Evolutionary conservation across 1,140 invertebrate species (phyloP), one percentile per base, ranked within the genome.

Genomic region (Panagrolaimus sp.): DNA sequence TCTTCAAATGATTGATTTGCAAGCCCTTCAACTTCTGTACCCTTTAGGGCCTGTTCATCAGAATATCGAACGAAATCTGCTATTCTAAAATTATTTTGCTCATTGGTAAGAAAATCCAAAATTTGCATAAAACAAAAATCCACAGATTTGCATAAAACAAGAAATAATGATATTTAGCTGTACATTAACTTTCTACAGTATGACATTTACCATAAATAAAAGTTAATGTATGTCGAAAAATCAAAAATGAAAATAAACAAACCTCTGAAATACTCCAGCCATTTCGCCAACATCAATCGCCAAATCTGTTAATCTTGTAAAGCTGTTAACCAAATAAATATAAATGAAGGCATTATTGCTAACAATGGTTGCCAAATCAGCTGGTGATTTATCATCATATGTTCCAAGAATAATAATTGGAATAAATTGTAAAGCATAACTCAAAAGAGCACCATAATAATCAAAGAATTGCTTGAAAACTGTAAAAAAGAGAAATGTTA

Each of bases 271-370:
- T 44, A 85, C 85, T n/a, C 87, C 88, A 28, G 84, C 86, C 38
- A 88, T 78, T 38, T 84, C 81, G 47, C 86, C 86, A 4, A 87
- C 80, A 69, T 84, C 78, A 14, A 76, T 76, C 8, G 87, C 84
- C 63, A 87, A 21, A 43, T 43, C 63, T 3, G 28, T 43, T 28
- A 89, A 78, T 28, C 78, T 83, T 8, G 87, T 87, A 72, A 89
- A 88, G 67, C 84, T 85, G 74, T 80, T 87, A 71, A 88, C 87
- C 55, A 89, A 82, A 78, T 88, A 88, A 17, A 89, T 88, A 43
- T 84, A 85, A 17, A 88, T 84, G 82, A 89, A 89, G 0, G 87
- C 83, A 83, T 88, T 88, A 77, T 86, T 79, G 75, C 87, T 88
- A 45, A 89, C 88, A 4, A 88, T 72, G n/a, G 84, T 76, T 63